phyloP scores from a whole-genome alignment of 2,113 vertebrate genomes.

The Nesoenas mayeri region DNA sequence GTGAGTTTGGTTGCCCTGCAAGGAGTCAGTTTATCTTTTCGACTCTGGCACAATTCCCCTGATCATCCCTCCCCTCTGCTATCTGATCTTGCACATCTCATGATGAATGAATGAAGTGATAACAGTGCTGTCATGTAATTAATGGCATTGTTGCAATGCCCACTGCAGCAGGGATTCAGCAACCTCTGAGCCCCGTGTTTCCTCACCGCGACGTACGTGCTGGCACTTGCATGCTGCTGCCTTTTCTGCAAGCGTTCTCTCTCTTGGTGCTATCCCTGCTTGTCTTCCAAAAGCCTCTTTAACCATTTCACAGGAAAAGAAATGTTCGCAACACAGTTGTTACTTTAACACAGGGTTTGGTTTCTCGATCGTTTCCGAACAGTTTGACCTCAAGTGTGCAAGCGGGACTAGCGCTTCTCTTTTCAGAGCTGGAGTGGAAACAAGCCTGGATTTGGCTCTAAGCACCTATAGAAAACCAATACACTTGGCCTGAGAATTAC shows the following conservation, averaged over 20 bases:
- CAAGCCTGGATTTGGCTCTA: not conserved
- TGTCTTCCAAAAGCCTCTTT: not conserved
- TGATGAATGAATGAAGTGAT: constrained; percentile 2
- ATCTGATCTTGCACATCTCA: constrained; percentile 44
- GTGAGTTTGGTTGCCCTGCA: not conserved
- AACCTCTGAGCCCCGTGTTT: not conserved
- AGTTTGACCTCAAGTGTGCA: not conserved
- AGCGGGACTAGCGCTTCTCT: not conserved
- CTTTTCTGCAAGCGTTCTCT: not conserved
- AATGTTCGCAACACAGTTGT: not conserved
- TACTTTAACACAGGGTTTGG: not conserved
- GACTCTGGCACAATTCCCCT: not conserved
- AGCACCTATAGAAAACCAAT: not conserved
- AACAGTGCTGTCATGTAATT: not conserved
- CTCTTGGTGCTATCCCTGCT: not conserved
- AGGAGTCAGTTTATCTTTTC: not conserved
- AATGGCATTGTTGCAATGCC: constrained; percentile 22
- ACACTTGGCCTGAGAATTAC: not conserved
- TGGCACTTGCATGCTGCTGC: not conserved
- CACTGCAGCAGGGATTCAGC: not conserved
- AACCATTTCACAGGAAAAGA: not conserved
- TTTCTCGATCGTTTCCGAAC: not conserved
- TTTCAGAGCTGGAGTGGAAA: not conserved
- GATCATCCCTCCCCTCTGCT: not conserved
- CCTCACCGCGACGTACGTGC: not conserved